phyloP scores from a whole-genome alignment of 2,888 invertebrate genomes.

The Machimus atricapillus region DNA sequence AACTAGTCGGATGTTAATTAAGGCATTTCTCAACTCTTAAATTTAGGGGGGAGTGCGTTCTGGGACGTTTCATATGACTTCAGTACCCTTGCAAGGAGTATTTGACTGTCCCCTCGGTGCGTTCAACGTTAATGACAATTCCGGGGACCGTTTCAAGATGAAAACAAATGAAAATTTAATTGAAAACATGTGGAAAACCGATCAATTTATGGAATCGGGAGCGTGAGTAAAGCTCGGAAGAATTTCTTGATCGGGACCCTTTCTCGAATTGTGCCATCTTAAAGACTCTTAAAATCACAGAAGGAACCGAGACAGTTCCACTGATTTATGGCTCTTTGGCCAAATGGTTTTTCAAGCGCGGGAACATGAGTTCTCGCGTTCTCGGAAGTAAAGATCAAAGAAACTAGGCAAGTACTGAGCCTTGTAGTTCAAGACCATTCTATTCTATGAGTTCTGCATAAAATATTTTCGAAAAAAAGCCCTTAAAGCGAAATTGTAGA shows the following conservation, averaged over 20 bases:
- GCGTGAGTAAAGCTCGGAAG: neutral
- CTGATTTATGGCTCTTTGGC: neutral
- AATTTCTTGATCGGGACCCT: neutral
- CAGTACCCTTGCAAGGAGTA: neutral
- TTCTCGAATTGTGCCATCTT: neutral
- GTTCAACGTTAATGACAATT: slow-evolving; percentile 19
- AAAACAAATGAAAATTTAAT: slow-evolving; percentile 42
- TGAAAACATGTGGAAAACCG: slow-evolving; percentile 37
- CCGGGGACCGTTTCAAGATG: neutral
- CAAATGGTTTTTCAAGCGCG: neutral
- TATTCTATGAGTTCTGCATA: neutral
- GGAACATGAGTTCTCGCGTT: neutral
- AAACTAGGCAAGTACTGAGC: neutral
- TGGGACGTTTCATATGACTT: neutral
- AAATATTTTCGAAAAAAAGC: neutral
- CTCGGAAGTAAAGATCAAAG: neutral
- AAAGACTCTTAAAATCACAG: neutral
- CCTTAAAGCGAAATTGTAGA: neutral
- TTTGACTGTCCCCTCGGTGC: neutral
- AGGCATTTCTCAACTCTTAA: neutral
- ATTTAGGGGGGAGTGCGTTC: neutral
- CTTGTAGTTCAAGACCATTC: neutral
- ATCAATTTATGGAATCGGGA: slow-evolving; percentile 8
- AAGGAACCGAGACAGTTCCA: neutral
- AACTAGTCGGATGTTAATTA: neutral